phyloP scores from a whole-genome alignment of 2,113 vertebrate species.

The Vulpes ferrilata region DNA sequence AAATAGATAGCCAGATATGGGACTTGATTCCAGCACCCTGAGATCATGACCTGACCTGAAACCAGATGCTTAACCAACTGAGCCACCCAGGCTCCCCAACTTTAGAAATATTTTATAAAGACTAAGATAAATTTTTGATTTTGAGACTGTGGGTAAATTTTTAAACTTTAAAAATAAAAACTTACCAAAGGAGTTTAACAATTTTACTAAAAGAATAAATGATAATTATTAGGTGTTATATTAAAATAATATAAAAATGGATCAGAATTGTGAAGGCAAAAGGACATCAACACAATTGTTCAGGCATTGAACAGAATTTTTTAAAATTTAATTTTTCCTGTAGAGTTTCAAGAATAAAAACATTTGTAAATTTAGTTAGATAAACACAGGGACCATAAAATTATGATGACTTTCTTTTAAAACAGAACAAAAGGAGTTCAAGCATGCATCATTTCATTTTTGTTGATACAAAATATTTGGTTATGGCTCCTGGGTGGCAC shows the following conservation, averaged over 20 bases:
- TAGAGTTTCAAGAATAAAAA: background rate
- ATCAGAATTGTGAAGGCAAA: background rate
- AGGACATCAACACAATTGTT: background rate
- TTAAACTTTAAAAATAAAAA: constrained; percentile 39
- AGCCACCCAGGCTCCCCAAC: background rate
- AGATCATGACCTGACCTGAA: too few relatives aligned
- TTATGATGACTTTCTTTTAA: background rate
- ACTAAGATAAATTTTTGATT: background rate
- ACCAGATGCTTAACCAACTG: too few relatives aligned
- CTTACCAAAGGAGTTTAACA: background rate
- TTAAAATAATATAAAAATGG: background rate
- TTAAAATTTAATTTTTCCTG: background rate
- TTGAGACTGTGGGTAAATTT: background rate
- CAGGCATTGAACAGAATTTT: background rate
- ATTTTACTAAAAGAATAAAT: background rate
- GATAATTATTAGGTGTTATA: background rate
- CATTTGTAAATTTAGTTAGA: background rate
- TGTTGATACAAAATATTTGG: background rate
- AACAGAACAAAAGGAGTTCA: background rate
- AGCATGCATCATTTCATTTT: background rate
- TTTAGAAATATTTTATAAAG: background rate
- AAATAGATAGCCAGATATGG: too few relatives aligned
- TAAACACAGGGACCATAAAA: background rate
- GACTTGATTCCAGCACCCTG: too few relatives aligned
- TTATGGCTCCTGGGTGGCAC: too few relatives aligned